Conservation (phyloP, 2,113 vertebrate genomes). For the Micromys minutus region DNA sequence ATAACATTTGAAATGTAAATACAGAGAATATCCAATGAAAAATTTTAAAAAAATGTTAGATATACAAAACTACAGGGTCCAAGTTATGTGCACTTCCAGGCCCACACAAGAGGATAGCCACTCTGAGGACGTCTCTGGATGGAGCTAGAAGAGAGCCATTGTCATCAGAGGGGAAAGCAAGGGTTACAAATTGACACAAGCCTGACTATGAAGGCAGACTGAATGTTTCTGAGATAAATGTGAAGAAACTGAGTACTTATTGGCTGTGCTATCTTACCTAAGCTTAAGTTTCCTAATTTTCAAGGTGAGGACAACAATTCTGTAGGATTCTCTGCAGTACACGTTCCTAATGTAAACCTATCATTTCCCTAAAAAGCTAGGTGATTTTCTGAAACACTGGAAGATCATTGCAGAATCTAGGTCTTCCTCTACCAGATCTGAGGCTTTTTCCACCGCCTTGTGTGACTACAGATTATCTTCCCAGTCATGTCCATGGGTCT, state of each 20-base stretch:
- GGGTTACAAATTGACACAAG: background rate
- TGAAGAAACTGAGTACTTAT: background rate
- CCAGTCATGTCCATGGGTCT: background rate
- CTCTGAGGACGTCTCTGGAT: background rate
- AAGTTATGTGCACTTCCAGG: background rate
- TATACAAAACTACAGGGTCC: background rate
- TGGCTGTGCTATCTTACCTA: background rate
- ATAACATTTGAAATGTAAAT: too few species aligned
- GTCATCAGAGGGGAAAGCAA: background rate
- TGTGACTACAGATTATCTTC: background rate
- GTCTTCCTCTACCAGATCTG: background rate
- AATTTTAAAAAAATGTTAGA: background rate
- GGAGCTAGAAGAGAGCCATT: too few species aligned
- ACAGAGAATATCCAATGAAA: too few species aligned
- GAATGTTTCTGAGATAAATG: background rate
- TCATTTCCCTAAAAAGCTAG: background rate
- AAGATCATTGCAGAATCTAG: background rate
- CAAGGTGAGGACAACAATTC: too few species aligned
- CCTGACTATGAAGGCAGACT: background rate
- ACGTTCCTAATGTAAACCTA: background rate
- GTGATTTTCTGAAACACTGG: background rate
- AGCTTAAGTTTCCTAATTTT: background rate
- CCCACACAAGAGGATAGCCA: too few species aligned
- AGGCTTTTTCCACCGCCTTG: background rate
- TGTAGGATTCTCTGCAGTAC: background rate